Base-by-base conservation (phyloP, 2,888 invertebrate species). In the Tridacna crocea region DNA sequence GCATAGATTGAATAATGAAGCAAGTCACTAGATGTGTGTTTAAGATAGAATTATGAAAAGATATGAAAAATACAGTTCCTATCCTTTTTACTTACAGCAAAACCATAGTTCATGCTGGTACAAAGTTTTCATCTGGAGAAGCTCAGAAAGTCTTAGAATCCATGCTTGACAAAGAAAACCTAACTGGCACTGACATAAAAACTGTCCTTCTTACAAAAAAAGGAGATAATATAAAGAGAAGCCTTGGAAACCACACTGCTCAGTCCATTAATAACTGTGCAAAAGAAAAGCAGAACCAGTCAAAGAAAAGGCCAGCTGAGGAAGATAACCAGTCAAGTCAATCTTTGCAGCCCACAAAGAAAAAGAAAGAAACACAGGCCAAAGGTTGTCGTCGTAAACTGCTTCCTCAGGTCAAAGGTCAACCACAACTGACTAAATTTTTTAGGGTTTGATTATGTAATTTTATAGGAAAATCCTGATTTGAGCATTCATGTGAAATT, bases 341-440 rank as follows among this genome's bases (percentile, higher is more conserved):
- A 48, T 79, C 80, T 47, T 82, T 77, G 84, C 87, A 87, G 58
- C 79, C 85, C n/a, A 61, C 72, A 26, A 89, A 88, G 77, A 89
- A 87, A 79, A 84, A 88, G 58, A 86, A 89, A 75, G 75, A 74
- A 19, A 75, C 83, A 60, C 74, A 79, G 58, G 85, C 85, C 22
- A 88, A 87, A 73, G 83, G 90, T 48, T 88, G 88, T 73, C 75
- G 91, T 19, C 83, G 90, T 61, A 90, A 89, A 72, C 82, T 91
- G 22, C 65, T 91, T 72, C 90, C 91, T 19, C 91, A 89, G 79
- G 87, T 91, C 82, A 91, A 90, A 85, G 91, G 91, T 70, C 91
- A 91, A 78, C 88, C 90, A 76, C 87, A 88, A 24, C 63, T 91
- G 26, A 84, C 87, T 12, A 88, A 80, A 12, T 91, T 91, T 68